Conservation (phyloP, 2,113 vertebrate genomes). For the Rhegmatorhina hoffmannsi region DNA sequence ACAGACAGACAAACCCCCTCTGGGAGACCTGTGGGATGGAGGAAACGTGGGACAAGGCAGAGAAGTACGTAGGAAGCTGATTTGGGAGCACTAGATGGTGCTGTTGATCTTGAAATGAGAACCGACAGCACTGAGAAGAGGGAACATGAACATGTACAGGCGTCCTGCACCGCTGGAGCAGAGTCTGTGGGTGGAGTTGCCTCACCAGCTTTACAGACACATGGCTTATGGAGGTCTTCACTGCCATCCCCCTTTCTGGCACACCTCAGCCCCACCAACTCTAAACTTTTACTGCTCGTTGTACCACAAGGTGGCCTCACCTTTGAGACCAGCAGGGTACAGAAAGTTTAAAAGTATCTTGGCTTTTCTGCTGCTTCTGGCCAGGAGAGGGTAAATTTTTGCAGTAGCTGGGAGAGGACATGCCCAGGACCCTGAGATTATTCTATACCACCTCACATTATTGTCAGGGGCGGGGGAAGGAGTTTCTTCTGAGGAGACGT, state of each 20-base stretch:
- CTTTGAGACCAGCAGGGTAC: not conserved
- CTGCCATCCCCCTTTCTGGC: not conserved
- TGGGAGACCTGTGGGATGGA: not conserved
- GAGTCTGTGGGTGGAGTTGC: accelerated
- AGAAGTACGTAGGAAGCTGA: not conserved
- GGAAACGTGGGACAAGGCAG: not conserved
- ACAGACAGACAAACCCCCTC: not conserved
- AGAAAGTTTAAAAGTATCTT: not conserved
- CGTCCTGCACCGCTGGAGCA: not conserved
- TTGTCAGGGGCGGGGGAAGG: not conserved
- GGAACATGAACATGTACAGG: not conserved
- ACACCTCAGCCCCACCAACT: not conserved
- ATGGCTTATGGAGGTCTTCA: not conserved
- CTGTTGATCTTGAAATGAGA: constrained; percentile 19
- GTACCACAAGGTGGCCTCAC: not conserved
- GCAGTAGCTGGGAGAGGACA: not conserved
- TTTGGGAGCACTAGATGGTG: constrained; percentile 47
- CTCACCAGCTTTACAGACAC: accelerated
- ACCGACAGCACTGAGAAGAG: not conserved
- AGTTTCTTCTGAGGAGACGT: not conserved
- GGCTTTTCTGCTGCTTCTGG: not conserved
- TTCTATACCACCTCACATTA: not conserved
- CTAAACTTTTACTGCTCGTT: not conserved
- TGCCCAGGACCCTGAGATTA: not conserved
- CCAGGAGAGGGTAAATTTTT: not conserved